Percentiles rank a stretch among this genome's conserved stretches.
Conservation (phyloP, 2,888 invertebrate genomes). For the Hedya salicella region DNA sequence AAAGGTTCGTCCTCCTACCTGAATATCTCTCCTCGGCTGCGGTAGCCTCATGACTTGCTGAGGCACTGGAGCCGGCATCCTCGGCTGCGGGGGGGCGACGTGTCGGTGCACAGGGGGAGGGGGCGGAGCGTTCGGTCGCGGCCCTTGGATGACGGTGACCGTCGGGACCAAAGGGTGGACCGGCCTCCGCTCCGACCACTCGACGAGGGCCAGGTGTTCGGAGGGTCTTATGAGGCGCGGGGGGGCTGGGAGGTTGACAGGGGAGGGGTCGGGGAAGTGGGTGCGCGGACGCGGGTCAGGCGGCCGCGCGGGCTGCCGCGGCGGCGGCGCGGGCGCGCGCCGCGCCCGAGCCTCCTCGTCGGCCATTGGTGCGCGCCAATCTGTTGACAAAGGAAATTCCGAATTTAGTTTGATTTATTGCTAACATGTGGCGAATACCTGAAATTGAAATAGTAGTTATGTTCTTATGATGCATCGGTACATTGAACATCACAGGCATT, state of each 20-base stretch:
- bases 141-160: conserved; percentile 46
- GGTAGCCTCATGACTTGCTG: conserved; percentile 65
- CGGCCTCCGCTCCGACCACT: conserved; percentile 45
- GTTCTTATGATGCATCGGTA: too few species aligned
- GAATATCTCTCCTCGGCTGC: conserved; percentile 73
- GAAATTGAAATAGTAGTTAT: too few species aligned
- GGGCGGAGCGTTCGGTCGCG: conserved; percentile 50
- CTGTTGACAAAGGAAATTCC: conserved; percentile 58
- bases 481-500: too few species aligned
- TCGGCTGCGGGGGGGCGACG: conserved; percentile 70
- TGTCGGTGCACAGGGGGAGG: conserved; percentile 65
- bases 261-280: conserved; percentile 30
- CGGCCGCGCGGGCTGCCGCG: conserved; percentile 52
- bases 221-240: conserved; percentile 51
- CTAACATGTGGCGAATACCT: background rate
- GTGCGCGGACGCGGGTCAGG: conserved; percentile 42
- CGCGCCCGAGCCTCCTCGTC: conserved; percentile 79
- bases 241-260: conserved; percentile 46
- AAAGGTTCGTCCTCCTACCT: conserved; percentile 64
- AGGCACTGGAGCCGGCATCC: conserved; percentile 72
- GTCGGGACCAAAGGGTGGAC: conserved; percentile 48
- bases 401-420: background rate
- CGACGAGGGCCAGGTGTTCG: conserved; percentile 48
- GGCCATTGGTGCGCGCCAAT: conserved; percentile 83
- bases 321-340: conserved; percentile 61